These are phyloP conservation scores for Panthera tigris DNA, from an alignment of 2,113 vertebrate species.

Conservation along the genomic window DNA sequence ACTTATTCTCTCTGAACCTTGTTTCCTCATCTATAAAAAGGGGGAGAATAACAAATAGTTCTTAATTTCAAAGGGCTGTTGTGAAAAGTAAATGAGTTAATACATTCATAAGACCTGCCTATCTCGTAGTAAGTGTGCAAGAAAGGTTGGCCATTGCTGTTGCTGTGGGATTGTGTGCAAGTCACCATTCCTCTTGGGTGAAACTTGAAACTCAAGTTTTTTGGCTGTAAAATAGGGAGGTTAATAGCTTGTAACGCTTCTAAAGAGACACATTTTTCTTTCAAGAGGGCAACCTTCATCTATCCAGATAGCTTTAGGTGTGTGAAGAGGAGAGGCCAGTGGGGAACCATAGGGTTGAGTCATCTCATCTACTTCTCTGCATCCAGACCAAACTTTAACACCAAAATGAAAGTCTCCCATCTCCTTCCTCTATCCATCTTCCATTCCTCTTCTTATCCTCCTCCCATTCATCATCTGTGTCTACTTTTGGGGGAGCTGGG, in stretches of 20 bases:
- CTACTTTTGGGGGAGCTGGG: neutral
- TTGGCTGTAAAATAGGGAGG: neutral
- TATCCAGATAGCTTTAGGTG: neutral
- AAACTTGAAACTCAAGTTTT: neutral
- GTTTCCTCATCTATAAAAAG: neutral
- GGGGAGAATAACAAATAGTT: neutral
- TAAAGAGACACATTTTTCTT: neutral
- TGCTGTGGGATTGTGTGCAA: neutral
- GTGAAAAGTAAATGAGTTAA: neutral
- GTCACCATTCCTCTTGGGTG: neutral
- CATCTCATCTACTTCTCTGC: neutral
- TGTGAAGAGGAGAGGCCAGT: neutral
- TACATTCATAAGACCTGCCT: neutral
- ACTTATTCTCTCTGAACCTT: neutral
- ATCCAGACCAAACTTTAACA: neutral
- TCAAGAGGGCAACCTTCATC: neutral
- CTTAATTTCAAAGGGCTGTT: neutral
- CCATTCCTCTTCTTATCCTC: no score
- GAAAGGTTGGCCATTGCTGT: neutral
- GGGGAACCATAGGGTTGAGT: neutral
- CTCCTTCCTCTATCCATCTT: neutral
- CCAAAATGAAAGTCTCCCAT: neutral
- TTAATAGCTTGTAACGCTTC: neutral
- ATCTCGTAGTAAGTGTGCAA: neutral
- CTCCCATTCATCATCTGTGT: neutral